Conservation (phyloP, 2,888 invertebrate species). For the Mythimna lalbum region DNA sequence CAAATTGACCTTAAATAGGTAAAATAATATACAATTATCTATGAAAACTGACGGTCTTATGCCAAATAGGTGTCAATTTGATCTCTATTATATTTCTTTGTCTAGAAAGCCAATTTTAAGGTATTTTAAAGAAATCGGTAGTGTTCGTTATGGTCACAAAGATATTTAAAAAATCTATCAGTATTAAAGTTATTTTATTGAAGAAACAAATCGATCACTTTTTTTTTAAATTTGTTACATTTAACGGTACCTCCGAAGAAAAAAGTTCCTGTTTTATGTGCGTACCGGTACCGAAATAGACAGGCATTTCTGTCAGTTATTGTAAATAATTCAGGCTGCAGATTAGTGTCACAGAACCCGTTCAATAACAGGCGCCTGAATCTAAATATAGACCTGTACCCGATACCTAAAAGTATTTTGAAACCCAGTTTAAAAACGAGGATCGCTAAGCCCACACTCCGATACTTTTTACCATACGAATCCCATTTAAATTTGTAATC, state of each 20-base stretch:
- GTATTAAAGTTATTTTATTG: no score
- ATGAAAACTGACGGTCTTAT: no score
- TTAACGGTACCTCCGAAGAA: neutral
- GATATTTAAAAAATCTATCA: no score
- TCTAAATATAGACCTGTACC: neutral
- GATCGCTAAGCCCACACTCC: slow-evolving; percentile 21
- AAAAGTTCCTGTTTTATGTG: neutral
- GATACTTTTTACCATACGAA: slow-evolving; percentile 40
- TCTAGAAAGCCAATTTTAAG: no score
- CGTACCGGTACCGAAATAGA: neutral
- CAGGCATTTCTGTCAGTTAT: neutral
- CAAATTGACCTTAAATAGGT: no score
- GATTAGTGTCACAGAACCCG: neutral
- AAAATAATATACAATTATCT: no score
- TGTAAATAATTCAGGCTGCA: slow-evolving; percentile 2
- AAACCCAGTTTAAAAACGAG: slow-evolving; percentile 26
- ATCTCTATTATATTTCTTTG: no score
- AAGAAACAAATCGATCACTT: no score
- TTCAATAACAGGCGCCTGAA: neutral
- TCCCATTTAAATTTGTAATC: slow-evolving; percentile 61
- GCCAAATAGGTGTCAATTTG: no score
- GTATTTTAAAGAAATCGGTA: no score
- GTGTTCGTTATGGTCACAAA: no score
- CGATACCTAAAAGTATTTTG: slow-evolving; percentile 22
- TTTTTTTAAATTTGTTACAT: no score